Conservation (phyloP, 1,140 invertebrate genomes). For the Asobara japonica region DNA sequence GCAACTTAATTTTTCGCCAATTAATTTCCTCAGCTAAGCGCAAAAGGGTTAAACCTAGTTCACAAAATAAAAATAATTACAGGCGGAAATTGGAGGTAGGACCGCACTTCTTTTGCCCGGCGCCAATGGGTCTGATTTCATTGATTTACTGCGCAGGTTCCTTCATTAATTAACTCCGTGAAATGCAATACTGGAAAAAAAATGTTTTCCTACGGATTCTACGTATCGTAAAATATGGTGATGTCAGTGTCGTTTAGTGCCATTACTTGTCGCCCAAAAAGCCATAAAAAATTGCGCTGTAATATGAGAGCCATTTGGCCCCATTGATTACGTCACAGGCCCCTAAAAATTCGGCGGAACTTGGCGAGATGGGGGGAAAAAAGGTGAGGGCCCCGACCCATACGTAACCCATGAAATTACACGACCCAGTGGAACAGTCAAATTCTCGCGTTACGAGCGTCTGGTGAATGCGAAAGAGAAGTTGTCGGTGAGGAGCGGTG, state of each 20-base stretch:
- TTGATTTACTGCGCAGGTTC: neutral
- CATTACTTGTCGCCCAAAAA: slow-evolving; percentile 4
- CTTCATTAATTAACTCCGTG: neutral
- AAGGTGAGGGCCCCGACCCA: slow-evolving; percentile 12
- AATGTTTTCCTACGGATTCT: neutral
- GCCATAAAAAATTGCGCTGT: neutral
- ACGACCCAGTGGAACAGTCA: neutral
- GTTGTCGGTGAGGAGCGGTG: neutral
- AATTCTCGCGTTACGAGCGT: slow-evolving; percentile 50
- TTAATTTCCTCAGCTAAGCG: too few relatives aligned
- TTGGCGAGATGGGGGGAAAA: neutral
- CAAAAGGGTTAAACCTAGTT: too few relatives aligned
- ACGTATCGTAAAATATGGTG: neutral
- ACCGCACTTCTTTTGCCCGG: too few relatives aligned
- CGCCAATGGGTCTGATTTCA: too few relatives aligned
- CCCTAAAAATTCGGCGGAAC: neutral
- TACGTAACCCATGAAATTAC: slow-evolving; percentile 19
- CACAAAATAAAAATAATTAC: too few relatives aligned
- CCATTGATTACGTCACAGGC: slow-evolving; percentile 24
- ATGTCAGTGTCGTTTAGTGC: slow-evolving; percentile 3
- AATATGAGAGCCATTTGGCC: slow-evolving; percentile 19
- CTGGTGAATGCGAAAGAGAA: slow-evolving; percentile 24
- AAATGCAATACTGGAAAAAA: neutral
- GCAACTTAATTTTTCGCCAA: too few relatives aligned
- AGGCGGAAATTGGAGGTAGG: too few relatives aligned